Conservation (phyloP, 1,140 invertebrate genomes). For the Magallana gigas region DNA sequence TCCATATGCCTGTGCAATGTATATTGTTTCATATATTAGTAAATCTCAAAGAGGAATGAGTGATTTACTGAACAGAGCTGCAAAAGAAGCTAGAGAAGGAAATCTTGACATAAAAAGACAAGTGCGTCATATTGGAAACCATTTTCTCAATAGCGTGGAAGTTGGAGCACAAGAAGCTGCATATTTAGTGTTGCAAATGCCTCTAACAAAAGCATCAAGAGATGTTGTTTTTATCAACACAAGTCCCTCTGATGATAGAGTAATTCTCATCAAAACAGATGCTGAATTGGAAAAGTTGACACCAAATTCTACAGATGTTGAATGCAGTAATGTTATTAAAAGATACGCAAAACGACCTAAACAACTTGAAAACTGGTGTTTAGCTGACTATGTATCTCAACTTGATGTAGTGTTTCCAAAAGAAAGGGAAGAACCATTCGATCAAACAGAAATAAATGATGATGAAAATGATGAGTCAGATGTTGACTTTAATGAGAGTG, state of each 20-base stretch:
- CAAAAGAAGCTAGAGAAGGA: no score
- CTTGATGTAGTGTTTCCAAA: background rate
- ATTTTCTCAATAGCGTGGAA: conserved; percentile 46
- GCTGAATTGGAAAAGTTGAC: background rate
- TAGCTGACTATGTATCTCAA: no score
- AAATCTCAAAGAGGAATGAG: background rate
- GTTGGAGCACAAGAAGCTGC: conserved; percentile 53
- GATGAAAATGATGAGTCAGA: background rate
- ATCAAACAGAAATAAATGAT: conserved; percentile 13
- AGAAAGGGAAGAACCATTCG: background rate
- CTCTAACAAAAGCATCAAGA: no score
- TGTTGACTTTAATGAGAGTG: background rate
- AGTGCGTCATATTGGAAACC: conserved; percentile 45
- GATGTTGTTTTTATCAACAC: no score
- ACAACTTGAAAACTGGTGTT: no score
- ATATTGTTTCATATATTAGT: no score
- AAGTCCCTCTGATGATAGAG: no score
- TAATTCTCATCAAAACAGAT: conserved; percentile 3
- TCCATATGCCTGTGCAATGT: no score
- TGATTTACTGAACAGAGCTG: background rate
- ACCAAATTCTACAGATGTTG: conserved; percentile 25
- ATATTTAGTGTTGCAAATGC: conserved; percentile 1
- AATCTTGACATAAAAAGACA: background rate
- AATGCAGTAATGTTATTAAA: background rate
- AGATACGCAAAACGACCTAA: background rate